Evolutionary conservation across 2,113 vertebrate species (phyloP).

Genomic region (Platichthys flesus): DNA sequence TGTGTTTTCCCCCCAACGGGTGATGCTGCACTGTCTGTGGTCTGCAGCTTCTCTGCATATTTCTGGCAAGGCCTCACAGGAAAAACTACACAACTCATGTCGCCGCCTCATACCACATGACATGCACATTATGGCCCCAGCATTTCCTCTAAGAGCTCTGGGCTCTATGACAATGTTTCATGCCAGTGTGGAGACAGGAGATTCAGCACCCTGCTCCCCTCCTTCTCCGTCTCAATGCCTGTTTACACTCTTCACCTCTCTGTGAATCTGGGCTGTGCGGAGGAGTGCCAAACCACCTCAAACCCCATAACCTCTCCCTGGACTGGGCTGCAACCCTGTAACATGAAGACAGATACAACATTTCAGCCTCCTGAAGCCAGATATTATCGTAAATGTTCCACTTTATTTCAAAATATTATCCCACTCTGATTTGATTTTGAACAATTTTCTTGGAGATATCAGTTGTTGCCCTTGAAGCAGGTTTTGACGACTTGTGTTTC

Average conservation of each 20-base stretch:
- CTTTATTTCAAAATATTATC: constrained; percentile 17
- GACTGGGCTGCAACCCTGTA: neutral
- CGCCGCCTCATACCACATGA: constrained; percentile 2
- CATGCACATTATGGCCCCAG: neutral
- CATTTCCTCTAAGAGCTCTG: constrained; percentile 1
- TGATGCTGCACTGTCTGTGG: constrained; percentile 27
- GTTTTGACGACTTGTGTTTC: constrained; percentile 16
- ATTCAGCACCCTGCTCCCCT: constrained; percentile 4
- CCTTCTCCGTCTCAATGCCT: constrained; percentile 6
- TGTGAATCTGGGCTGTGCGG: constrained; percentile 24
- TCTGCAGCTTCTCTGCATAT: constrained; percentile 5
- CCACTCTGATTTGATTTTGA: constrained; percentile 9
- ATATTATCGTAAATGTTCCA: neutral
- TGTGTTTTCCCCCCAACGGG: constrained; percentile 31
- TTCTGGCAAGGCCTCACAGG: constrained; percentile 8
- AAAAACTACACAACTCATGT: neutral
- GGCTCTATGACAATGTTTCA: neutral
- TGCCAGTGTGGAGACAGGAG: neutral
- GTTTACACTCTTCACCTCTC: constrained; percentile 34
- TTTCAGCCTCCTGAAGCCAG: constrained; percentile 7
- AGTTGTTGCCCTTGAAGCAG: neutral
- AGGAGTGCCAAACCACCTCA: constrained; percentile 14
- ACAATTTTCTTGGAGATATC: neutral
- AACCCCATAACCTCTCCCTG: constrained; percentile 30
- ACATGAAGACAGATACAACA: constrained; percentile 14